These are phyloP conservation scores for Drosophila kepulauana DNA, from an alignment of 1,140 invertebrate species.

Conservation along the genomic window DNA sequence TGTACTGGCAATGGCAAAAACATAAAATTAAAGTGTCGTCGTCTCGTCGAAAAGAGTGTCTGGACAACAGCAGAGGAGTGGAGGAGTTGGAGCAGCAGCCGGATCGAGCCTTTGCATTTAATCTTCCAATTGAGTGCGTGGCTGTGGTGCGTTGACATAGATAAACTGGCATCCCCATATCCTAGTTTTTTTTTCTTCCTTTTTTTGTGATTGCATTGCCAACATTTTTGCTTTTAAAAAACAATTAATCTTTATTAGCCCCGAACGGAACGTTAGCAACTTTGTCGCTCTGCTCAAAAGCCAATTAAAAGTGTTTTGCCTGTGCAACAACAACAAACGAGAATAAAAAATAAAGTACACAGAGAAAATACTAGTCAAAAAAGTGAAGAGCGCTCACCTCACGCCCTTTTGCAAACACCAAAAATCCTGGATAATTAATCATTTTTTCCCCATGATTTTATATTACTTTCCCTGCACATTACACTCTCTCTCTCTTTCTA, in stretches of 20 bases:
- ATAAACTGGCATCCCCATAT: constrained; percentile 72
- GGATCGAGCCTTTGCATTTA: constrained; percentile 66
- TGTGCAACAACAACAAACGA: constrained; percentile 55
- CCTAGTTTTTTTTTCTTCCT: constrained; percentile 26
- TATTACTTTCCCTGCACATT: constrained; percentile 29
- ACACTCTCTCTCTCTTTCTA: neutral
- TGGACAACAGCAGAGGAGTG: neutral
- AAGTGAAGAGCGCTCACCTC: constrained; percentile 14
- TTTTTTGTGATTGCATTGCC: constrained; percentile 42
- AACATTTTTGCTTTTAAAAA: constrained; percentile 81
- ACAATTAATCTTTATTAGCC: constrained; percentile 83
- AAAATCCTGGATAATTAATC: constrained; percentile 71
- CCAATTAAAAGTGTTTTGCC: constrained; percentile 80
- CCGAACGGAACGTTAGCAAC: constrained; percentile 23
- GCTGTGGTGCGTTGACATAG: constrained; percentile 72
- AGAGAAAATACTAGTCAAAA: neutral
- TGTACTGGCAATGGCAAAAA: constrained; percentile 59
- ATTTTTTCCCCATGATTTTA: constrained; percentile 58
- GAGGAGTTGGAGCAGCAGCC: neutral
- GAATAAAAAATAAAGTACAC: neutral
- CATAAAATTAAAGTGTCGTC: constrained; percentile 63
- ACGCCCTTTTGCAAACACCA: constrained; percentile 8
- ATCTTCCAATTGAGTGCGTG: constrained; percentile 83
- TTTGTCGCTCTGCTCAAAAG: constrained; percentile 69
- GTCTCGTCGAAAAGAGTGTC: constrained; percentile 14